Evolutionary conservation across 2,113 vertebrate genomes (phyloP).

Genomic region (Terrapene triunguis): DNA sequence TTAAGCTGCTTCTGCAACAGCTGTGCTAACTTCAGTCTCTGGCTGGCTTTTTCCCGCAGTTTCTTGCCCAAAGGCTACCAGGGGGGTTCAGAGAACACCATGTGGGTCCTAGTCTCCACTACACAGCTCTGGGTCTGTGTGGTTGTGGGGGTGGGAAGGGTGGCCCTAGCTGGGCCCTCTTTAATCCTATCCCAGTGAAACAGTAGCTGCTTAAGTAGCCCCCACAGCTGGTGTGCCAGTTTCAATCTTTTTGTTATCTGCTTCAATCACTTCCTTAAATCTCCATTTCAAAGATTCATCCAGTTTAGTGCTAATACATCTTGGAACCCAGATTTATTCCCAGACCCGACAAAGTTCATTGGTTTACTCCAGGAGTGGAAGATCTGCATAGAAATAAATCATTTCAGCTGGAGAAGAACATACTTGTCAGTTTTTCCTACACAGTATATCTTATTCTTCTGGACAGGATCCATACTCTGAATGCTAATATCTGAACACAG

Average conservation of each 20-base stretch:
- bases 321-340: not conserved
- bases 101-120: not conserved
- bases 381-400: not conserved
- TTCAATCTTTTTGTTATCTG: not conserved
- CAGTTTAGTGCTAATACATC: not conserved
- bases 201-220: not conserved
- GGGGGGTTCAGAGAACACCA: rapidly evolving
- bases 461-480: not conserved
- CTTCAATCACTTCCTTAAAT: not conserved
- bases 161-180: not conserved
- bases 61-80: not conserved
- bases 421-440: not conserved
- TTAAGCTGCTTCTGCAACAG: not conserved
- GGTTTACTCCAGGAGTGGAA: not conserved
- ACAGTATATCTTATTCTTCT: not conserved
- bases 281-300: not conserved
- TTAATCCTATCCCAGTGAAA: not conserved
- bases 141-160: not conserved
- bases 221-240: not conserved
- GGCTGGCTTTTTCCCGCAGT: not conserved
- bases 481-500: not conserved
- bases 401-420: not conserved
- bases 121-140: not conserved
- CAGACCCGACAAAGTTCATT: not conserved
- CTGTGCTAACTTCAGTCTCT: not conserved